phyloP scores from a whole-genome alignment of 1,140 invertebrate species.

The Acromyrmex heyeri region DNA sequence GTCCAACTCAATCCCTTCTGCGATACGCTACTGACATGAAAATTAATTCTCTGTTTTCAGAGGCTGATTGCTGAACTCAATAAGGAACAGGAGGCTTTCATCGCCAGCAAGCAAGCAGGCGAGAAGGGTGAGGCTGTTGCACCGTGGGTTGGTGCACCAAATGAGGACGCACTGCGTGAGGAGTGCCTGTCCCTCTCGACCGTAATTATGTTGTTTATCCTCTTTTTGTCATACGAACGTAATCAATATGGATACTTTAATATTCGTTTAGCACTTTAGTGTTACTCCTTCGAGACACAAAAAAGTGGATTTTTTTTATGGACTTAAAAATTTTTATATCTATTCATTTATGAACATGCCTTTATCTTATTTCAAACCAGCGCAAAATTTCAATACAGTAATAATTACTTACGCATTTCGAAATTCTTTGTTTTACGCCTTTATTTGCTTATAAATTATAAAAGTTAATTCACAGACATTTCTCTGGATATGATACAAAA shows the following conservation, averaged over 20 bases:
- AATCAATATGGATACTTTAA: background rate
- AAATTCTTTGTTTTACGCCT: background rate
- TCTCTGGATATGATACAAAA: background rate
- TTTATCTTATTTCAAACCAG: background rate
- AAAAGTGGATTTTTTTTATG: background rate
- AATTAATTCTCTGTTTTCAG: constrained; percentile 87
- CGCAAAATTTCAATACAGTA: background rate
- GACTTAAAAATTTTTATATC: no score
- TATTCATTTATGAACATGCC: background rate
- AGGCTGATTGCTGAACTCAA: constrained; percentile 98
- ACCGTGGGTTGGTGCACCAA: constrained; percentile 96
- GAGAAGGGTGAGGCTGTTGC: constrained; percentile 92
- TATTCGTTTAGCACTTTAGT: background rate
- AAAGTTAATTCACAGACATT: background rate
- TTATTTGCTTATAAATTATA: background rate
- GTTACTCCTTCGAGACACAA: background rate
- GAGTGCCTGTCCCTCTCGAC: constrained; percentile 97
- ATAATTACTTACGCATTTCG: background rate
- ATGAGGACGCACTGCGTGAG: constrained; percentile 96
- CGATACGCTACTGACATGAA: constrained; percentile 30
- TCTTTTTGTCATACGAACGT: background rate
- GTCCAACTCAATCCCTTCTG: background rate
- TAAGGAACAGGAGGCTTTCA: constrained; percentile 98
- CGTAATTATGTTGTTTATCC: constrained; percentile 84
- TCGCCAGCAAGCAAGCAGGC: constrained; percentile 93